Percentiles rank a stretch among this genome's conserved stretches.
Conservation (phyloP, 2,797 vertebrate genomes). For the Pseudopleuronectes americanus region DNA sequence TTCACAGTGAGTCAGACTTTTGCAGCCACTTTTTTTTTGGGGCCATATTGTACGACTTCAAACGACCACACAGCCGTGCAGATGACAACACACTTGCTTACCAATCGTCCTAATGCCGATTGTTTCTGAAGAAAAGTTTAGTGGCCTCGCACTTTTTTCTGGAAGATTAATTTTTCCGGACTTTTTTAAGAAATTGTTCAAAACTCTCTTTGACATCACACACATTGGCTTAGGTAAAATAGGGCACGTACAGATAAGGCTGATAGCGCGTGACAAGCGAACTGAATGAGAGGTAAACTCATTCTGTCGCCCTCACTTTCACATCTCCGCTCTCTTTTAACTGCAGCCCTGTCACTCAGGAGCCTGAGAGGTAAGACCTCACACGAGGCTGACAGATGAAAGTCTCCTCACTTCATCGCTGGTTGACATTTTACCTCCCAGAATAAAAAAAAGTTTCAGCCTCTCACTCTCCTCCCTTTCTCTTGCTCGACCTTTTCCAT, state of each 20-base stretch:
- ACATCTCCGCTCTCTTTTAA: conserved; percentile 68
- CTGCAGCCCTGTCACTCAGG: conserved; percentile 72
- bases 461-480: conserved; percentile 45
- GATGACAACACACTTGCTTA: conserved; percentile 34
- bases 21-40: conserved; percentile 54
- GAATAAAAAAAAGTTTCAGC: conserved; percentile 75
- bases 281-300: conserved; percentile 74
- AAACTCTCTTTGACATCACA: conserved; percentile 37
- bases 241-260: conserved; percentile 53
- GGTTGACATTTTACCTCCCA: conserved; percentile 77
- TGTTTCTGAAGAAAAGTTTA: conserved; percentile 40
- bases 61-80: conserved; percentile 44
- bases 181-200: conserved; percentile 32
- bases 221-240: conserved; percentile 52
- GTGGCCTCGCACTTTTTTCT: conserved; percentile 7
- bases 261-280: conserved; percentile 62
- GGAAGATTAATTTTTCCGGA: conserved; percentile 16
- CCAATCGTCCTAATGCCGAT: conserved; percentile 37
- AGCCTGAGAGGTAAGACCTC: conserved; percentile 72
- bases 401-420: conserved; percentile 75
- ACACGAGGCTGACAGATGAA: conserved; percentile 75
- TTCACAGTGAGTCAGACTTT: conserved; percentile 69
- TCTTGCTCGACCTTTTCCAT: conserved; percentile 40
- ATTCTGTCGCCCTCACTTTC: conserved; percentile 74
- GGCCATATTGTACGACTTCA: conserved; percentile 57